Evolutionary conservation across 2,888 invertebrate genomes (phyloP).

Genomic region (Latrodectus hesperus): DNA sequence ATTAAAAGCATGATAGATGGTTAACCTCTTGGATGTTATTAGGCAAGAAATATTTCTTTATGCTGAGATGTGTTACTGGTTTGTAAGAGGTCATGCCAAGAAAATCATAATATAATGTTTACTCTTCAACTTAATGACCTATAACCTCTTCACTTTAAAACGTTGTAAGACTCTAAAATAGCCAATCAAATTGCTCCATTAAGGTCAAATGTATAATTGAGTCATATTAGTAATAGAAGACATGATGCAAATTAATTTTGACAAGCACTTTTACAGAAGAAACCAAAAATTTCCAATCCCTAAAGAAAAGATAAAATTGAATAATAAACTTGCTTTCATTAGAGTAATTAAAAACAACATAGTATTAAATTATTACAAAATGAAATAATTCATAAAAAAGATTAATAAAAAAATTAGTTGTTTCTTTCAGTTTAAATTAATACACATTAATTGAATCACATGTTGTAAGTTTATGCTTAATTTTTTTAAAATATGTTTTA

Average conservation of each 20-base stretch:
- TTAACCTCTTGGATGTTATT: conserved; percentile 43
- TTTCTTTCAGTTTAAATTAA: too few relatives aligned
- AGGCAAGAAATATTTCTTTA: conserved; percentile 34
- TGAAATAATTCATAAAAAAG: too few relatives aligned
- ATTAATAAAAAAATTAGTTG: too few relatives aligned
- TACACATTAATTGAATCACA: too few relatives aligned
- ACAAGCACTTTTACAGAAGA: background rate
- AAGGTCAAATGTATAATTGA: conserved; percentile 8
- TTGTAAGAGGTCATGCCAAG: conserved; percentile 31
- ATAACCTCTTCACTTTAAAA: conserved; percentile 36
- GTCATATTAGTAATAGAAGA: background rate
- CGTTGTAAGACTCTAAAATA: conserved; percentile 19
- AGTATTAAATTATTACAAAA: too few relatives aligned
- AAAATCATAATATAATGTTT: conserved; percentile 25
- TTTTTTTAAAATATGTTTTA: too few relatives aligned
- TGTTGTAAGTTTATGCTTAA: too few relatives aligned
- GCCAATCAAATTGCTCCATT: conserved; percentile 18
- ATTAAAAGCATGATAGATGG: conserved; percentile 43
- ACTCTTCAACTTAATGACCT: conserved; percentile 29
- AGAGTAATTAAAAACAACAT: too few relatives aligned
- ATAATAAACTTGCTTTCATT: too few relatives aligned
- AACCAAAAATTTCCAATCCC: background rate
- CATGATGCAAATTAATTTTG: background rate
- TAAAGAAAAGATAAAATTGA: too few relatives aligned
- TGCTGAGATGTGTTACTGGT: conserved; percentile 7